Evolutionary conservation across 2,113 vertebrate species (phyloP).

Genomic region (Microtus montanus): DNA sequence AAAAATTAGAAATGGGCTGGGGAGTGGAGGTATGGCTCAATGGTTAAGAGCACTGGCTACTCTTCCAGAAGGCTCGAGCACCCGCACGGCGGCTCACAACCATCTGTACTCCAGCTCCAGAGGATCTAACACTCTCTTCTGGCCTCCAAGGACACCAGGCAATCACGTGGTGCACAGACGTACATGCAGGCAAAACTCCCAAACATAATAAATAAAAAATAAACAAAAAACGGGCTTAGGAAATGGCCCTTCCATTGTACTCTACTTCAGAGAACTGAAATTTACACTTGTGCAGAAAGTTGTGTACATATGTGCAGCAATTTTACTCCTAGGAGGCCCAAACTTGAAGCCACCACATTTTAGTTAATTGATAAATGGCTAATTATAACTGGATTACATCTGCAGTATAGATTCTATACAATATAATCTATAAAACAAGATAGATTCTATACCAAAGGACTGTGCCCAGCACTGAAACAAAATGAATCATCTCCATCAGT

Average conservation of each 20-base stretch:
- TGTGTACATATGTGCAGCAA: neutral
- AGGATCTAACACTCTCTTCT: neutral
- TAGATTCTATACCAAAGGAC: neutral
- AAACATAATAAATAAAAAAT: neutral
- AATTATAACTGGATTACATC: neutral
- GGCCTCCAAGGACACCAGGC: neutral
- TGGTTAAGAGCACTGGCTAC: neutral
- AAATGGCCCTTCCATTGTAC: neutral
- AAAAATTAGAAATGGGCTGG: neutral
- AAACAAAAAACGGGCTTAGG: neutral
- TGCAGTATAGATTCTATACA: neutral
- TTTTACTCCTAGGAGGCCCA: neutral
- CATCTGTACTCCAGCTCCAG: neutral
- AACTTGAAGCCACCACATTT: neutral
- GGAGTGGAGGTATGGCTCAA: neutral
- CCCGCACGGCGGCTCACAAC: neutral
- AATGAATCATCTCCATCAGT: neutral
- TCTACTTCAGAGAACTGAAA: conserved; percentile 11
- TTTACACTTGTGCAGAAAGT: neutral
- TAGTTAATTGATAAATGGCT: neutral
- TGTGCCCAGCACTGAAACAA: neutral
- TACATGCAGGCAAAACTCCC: neutral
- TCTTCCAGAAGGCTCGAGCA: neutral
- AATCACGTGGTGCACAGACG: neutral
- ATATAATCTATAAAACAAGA: neutral